A percentile compares a stretch with the other conserved stretches of the same genome.
phyloP scores from a whole-genome alignment of 2,797 vertebrate genomes.

The Malurus leucopterus region DNA sequence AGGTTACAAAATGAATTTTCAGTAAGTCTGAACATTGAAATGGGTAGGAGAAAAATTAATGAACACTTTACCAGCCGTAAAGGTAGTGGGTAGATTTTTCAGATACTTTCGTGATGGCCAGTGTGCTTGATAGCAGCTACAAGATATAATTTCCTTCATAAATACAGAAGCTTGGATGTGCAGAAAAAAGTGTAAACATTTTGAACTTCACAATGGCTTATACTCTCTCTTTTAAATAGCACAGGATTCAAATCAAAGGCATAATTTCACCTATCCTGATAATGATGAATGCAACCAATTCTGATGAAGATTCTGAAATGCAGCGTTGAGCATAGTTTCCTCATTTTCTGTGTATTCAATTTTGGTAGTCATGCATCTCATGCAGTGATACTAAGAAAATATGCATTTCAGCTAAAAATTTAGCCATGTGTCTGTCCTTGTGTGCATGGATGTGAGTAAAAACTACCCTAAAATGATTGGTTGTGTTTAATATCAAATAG shows the following conservation, averaged over 20 bases:
- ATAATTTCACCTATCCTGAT: neutral
- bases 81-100: neutral
- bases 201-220: neutral
- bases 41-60: neutral
- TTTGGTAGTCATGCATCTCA: neutral
- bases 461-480: neutral
- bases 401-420: neutral
- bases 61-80: neutral
- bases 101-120: neutral
- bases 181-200: neutral
- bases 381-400: neutral
- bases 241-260: neutral
- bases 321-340: neutral
- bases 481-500: neutral
- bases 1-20: neutral
- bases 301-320: neutral
- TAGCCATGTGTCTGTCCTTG: neutral
- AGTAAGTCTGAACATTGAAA: neutral
- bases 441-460: neutral
- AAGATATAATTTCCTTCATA: neutral
- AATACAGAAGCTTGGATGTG: neutral
- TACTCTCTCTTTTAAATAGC: neutral
- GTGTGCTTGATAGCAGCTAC: conserved; percentile 19
- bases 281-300: neutral
- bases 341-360: neutral